Evolutionary conservation across 2,797 vertebrate species (phyloP).

Genomic region (Gadopsis marmoratus): DNA sequence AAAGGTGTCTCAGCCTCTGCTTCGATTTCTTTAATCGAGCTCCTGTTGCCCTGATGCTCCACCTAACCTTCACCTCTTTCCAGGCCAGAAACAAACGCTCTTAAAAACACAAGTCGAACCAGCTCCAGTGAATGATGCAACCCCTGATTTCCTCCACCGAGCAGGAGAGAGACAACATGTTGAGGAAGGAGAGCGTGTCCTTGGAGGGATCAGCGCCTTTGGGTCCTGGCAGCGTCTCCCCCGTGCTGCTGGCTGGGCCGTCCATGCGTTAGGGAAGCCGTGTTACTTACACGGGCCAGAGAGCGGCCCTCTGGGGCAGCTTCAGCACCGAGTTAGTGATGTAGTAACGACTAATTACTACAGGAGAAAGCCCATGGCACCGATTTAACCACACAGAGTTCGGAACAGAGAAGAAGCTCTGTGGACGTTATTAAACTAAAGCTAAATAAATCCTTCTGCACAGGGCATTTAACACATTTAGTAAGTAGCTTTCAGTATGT

Average conservation of each 20-base stretch:
- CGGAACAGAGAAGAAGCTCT: conserved; percentile 20
- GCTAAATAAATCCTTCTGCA: background rate
- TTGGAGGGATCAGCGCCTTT: conserved; percentile 26
- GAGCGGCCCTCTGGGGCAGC: conserved; percentile 7
- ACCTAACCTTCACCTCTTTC: conserved; percentile 22
- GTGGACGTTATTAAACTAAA: conserved; percentile 19
- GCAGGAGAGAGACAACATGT: conserved; percentile 28
- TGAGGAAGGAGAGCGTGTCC: conserved; percentile 21
- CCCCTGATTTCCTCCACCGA: conserved; percentile 33
- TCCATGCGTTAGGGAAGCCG: background rate
- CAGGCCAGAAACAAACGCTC: conserved; percentile 18
- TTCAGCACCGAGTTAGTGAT: conserved; percentile 18
- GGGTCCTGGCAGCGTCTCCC: conserved; percentile 36
- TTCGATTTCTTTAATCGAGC: background rate
- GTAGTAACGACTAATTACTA: conserved; percentile 21
- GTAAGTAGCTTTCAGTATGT: background rate
- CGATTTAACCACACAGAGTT: conserved; percentile 6
- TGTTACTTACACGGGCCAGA: background rate
- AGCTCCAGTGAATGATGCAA: conserved; percentile 31
- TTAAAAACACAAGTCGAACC: conserved; percentile 43
- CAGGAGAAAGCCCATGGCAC: conserved; percentile 8
- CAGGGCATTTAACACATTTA: background rate
- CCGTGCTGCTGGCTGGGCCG: conserved; percentile 19
- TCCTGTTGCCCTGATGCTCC: background rate
- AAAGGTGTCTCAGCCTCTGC: background rate